Evolutionary conservation across 2,113 vertebrate species (phyloP).

Genomic region (Oryzias javanicus): DNA sequence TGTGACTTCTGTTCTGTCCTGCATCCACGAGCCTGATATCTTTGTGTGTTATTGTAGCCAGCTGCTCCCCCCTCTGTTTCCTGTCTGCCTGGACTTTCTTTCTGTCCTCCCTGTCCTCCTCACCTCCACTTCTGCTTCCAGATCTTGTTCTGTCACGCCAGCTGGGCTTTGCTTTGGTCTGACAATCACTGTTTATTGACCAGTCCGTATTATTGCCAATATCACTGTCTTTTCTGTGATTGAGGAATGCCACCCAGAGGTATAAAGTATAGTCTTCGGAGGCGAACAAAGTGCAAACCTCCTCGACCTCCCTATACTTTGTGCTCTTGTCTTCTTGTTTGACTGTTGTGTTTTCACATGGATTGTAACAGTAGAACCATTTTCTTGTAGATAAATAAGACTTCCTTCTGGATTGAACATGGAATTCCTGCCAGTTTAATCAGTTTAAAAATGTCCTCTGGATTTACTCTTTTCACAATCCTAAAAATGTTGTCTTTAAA

Average conservation of each 20-base stretch:
- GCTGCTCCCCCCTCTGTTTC: constrained; percentile 44
- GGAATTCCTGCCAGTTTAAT: neutral
- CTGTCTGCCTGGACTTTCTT: constrained; percentile 2
- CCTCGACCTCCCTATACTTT: constrained; percentile 70
- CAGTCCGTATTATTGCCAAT: constrained; percentile 32
- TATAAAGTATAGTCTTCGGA: constrained; percentile 68
- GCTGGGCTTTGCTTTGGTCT: constrained; percentile 46
- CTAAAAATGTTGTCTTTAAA: too few relatives aligned
- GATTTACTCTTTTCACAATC: neutral
- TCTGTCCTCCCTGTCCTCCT: constrained; percentile 7
- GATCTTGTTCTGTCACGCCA: constrained; percentile 26
- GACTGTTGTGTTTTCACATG: constrained; percentile 96
- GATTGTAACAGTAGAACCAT: constrained; percentile 54
- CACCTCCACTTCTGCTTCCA: constrained; percentile 1
- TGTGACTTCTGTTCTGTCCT: constrained; percentile 85
- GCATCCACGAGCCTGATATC: constrained; percentile 88
- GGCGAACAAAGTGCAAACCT: constrained; percentile 35
- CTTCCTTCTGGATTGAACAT: constrained; percentile 4
- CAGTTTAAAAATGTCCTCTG: neutral
- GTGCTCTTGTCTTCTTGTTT: constrained; percentile 57
- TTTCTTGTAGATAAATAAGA: neutral
- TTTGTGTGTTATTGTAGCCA: constrained; percentile 58
- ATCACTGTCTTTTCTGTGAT: constrained; percentile 56
- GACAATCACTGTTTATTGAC: constrained; percentile 22
- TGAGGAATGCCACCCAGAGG: constrained; percentile 54